These are phyloP conservation scores for Oreochromis mossambicus DNA, from an alignment of 2,797 vertebrate genomes.

Conservation along the genomic window DNA sequence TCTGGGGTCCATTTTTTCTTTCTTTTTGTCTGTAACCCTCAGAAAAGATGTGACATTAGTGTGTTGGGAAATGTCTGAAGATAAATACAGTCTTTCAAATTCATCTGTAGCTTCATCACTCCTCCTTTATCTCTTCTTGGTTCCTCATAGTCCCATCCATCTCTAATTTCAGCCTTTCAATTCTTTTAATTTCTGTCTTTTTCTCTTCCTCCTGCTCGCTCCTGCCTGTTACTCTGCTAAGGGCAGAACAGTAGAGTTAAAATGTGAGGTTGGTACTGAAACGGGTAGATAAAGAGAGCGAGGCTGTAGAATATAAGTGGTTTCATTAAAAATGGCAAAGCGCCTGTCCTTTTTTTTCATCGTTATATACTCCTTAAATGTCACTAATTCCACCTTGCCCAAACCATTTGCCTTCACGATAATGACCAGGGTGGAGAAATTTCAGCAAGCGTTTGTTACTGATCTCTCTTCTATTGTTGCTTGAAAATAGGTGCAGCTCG, in stretches of 20 bases:
- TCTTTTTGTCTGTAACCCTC: constrained; percentile 18
- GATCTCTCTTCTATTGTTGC: background rate
- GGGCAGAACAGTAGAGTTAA: constrained; percentile 8
- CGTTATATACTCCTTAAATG: background rate
- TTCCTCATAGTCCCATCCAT: constrained; percentile 13
- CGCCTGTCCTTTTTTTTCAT: background rate
- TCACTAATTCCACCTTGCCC: background rate
- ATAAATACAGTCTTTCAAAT: constrained; percentile 5
- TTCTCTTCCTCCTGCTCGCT: background rate
- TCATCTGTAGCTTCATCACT: background rate
- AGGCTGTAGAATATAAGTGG: background rate
- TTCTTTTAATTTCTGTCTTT: background rate
- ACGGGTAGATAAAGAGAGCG: background rate
- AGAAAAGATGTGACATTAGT: background rate
- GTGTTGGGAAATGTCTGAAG: constrained; percentile 4
- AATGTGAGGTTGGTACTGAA: background rate
- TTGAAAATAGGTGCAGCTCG: constrained; percentile 8
- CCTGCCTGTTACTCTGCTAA: background rate
- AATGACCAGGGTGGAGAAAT: background rate
- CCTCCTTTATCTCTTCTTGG: background rate
- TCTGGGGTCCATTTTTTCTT: background rate
- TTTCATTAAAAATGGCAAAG: constrained; percentile 21
- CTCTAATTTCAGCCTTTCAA: constrained; percentile 5
- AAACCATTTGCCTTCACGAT: background rate
- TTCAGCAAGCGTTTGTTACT: constrained; percentile 14